Conservation (phyloP, 2,888 invertebrate species). For the Graphium colonna region DNA sequence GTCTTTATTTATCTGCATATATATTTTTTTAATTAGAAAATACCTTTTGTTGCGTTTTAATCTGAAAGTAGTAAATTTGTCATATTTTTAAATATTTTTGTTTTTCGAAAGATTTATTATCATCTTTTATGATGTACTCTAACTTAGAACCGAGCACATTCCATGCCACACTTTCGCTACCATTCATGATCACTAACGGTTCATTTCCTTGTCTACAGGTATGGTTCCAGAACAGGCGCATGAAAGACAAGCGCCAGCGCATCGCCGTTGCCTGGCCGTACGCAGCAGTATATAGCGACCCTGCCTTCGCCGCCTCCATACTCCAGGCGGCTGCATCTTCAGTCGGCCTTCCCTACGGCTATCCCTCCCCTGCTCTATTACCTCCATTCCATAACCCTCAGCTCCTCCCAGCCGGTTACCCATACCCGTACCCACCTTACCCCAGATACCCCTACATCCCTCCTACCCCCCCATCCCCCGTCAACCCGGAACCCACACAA, state of each 20-base stretch:
- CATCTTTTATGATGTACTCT: too few species aligned
- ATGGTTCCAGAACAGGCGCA: slow-evolving; percentile 98
- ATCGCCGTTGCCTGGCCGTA: slow-evolving; percentile 98
- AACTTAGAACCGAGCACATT: too few species aligned
- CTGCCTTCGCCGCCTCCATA: slow-evolving; percentile 94
- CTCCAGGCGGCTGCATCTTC: slow-evolving; percentile 92
- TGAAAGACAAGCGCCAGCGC: slow-evolving; percentile 98
- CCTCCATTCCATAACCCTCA: slow-evolving; percentile 80
- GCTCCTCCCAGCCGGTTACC: slow-evolving; percentile 76
- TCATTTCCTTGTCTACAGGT: slow-evolving; percentile 83
- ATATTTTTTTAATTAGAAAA: too few species aligned
- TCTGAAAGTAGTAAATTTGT: too few species aligned
- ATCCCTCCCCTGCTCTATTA: slow-evolving; percentile 79
- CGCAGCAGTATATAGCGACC: slow-evolving; percentile 95
- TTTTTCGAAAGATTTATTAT: too few species aligned
- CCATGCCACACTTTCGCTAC: too few species aligned
- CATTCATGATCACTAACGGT: too few species aligned
- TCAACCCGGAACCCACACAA: slow-evolving; percentile 58
- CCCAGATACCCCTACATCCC: slow-evolving; percentile 78
- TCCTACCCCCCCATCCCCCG: slow-evolving; percentile 70
- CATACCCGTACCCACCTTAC: slow-evolving; percentile 79
- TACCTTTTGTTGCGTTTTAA: too few species aligned
- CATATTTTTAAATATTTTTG: too few species aligned
- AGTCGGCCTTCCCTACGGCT: slow-evolving; percentile 82
- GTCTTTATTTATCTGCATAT: too few species aligned